These are phyloP conservation scores for Dicrurus megarhynchus DNA, from an alignment of 2,113 vertebrate genomes.

Conservation along the genomic window DNA sequence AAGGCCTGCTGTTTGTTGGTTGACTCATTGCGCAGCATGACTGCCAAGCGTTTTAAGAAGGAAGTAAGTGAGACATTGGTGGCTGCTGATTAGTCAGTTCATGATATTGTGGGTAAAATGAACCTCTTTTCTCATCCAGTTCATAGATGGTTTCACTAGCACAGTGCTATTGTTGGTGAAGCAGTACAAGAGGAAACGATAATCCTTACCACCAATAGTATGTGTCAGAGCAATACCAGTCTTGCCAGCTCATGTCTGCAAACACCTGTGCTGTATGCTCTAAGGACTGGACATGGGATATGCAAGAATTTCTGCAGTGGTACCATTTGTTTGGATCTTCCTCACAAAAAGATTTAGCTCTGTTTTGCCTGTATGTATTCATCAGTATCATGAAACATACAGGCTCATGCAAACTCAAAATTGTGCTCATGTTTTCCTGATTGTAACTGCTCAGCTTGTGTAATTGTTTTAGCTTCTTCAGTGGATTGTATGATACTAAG, in stretches of 20 bases:
- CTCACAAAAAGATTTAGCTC: background rate
- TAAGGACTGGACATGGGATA: background rate
- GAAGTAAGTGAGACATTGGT: background rate
- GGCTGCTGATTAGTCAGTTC: background rate
- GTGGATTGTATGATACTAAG: background rate
- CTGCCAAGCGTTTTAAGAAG: background rate
- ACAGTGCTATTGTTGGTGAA: background rate
- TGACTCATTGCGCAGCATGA: background rate
- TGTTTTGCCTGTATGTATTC: background rate
- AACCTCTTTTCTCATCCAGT: background rate
- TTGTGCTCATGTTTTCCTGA: background rate
- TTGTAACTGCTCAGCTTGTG: rapidly evolving
- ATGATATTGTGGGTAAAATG: background rate
- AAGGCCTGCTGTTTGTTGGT: background rate
- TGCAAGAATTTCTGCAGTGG: background rate
- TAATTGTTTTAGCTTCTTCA: background rate
- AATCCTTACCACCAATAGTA: background rate
- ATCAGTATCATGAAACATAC: background rate
- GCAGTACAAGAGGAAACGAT: background rate
- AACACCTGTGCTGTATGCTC: background rate
- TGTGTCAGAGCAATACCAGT: background rate
- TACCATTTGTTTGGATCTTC: background rate
- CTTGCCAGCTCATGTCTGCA: background rate
- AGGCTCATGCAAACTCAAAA: background rate
- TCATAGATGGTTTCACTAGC: background rate